A percentile compares a stretch with the other conserved stretches of the same genome.
These are phyloP conservation scores for Nannoperca obscura DNA, from an alignment of 2,797 vertebrate genomes.

Conservation along the genomic window DNA sequence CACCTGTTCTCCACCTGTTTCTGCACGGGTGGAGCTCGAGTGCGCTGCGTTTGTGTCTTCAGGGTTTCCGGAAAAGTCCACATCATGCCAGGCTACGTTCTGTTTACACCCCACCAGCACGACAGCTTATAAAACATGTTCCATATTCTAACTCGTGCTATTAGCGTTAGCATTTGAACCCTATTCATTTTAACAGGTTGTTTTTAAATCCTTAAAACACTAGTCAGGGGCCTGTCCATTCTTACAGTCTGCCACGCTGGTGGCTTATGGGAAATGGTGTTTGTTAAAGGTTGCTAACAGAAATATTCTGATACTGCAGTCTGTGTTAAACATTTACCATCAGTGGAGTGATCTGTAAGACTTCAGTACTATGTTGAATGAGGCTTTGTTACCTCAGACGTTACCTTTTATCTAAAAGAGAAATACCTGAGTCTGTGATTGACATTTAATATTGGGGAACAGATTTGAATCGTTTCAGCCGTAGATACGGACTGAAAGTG, in stretches of 20 bases:
- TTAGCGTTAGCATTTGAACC: too few relatives aligned
- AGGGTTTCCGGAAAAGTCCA: slow-evolving; percentile 9
- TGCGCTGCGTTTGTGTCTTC: slow-evolving; percentile 3
- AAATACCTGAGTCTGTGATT: too few relatives aligned
- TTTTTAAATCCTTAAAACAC: too few relatives aligned
- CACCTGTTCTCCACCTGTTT: slow-evolving; percentile 6
- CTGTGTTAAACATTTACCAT: background rate
- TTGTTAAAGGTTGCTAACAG: background rate
- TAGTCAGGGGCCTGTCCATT: too few relatives aligned
- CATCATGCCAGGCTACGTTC: fast-evolving
- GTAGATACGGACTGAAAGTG: background rate
- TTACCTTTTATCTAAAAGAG: too few relatives aligned
- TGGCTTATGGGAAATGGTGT: background rate
- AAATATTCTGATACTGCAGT: background rate
- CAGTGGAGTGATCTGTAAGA: too few relatives aligned
- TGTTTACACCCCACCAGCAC: background rate
- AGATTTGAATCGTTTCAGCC: background rate
- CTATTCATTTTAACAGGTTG: too few relatives aligned
- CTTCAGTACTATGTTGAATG: background rate
- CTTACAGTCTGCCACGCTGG: too few relatives aligned
- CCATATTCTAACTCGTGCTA: too few relatives aligned
- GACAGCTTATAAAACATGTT: background rate
- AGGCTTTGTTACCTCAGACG: too few relatives aligned
- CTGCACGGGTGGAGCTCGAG: background rate
- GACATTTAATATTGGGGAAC: background rate